Evolutionary conservation across 2,113 vertebrate genomes (phyloP).

Genomic region (Naja naja): DNA sequence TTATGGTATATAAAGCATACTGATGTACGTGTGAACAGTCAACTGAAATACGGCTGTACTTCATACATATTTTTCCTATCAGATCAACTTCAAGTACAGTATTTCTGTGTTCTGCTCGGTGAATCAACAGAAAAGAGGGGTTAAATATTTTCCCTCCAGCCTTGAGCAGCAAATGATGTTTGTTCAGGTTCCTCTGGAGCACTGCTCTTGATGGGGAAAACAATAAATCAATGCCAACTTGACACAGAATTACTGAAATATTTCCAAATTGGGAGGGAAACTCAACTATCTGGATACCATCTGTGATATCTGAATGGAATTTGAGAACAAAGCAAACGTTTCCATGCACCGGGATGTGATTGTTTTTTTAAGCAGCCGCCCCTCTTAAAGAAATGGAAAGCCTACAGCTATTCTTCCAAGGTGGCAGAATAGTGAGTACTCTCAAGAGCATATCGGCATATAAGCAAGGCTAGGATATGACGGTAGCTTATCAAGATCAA

Average conservation of each 20-base stretch:
- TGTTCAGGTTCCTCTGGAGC: not conserved
- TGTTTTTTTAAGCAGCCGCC: not conserved
- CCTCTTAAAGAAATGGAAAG: not conserved
- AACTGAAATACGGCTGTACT: not conserved
- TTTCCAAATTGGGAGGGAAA: slow-evolving; percentile 13
- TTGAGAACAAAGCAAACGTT: not conserved
- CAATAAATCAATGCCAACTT: not conserved
- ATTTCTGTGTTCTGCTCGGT: not conserved
- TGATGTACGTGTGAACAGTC: not conserved
- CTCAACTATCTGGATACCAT: not conserved
- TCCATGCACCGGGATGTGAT: not conserved
- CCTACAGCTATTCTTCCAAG: not conserved
- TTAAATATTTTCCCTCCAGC: not conserved
- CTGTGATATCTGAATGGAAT: not conserved
- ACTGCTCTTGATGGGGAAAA: not conserved
- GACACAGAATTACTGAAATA: not conserved
- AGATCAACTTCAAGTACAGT: not conserved
- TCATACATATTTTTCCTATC: not conserved
- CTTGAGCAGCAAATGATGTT: not conserved
- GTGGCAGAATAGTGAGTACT: not conserved
- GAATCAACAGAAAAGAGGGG: not conserved
- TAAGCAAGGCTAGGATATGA: not conserved
- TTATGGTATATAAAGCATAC: not conserved
- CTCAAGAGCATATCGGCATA: not conserved
- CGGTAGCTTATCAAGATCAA: not conserved